These are phyloP conservation scores for Cladorhizidae sp. DNA, from an alignment of 37 sponge, comb jelly and placozoan genomes.

Conservation along the genomic window DNA sequence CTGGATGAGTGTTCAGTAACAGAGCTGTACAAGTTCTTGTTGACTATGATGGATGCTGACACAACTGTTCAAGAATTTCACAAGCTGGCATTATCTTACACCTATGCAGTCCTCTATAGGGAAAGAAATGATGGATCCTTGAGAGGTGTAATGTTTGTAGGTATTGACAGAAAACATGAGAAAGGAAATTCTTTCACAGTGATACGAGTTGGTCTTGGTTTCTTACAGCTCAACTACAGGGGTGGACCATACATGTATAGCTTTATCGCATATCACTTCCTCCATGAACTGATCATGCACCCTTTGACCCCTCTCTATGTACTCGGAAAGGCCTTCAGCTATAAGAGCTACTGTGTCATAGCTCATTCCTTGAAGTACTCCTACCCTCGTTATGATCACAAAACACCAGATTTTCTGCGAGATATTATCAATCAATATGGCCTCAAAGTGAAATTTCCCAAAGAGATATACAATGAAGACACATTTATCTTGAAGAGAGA, in stretches of 20 bases:
- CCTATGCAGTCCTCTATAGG: slow-evolving; percentile 52
- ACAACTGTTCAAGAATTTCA: slow-evolving; percentile 45
- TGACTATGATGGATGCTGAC: slow-evolving; percentile 31
- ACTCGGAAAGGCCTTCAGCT: slow-evolving; percentile 71
- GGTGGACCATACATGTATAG: slow-evolving; percentile 72
- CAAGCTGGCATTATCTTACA: slow-evolving; percentile 55
- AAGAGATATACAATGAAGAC: slow-evolving; percentile 47
- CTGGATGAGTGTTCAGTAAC: slow-evolving; percentile 45
- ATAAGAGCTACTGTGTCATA: slow-evolving; percentile 73
- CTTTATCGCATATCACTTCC: slow-evolving; percentile 37
- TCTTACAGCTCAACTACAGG: slow-evolving; percentile 55
- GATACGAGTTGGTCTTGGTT: slow-evolving; percentile 59
- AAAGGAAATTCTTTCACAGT: slow-evolving; percentile 54
- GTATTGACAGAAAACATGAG: slow-evolving; percentile 11
- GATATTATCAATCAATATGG: slow-evolving; percentile 62
- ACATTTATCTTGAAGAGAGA: slow-evolving; percentile 60
- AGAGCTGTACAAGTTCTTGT: slow-evolving; percentile 50
- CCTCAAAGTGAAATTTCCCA: neutral
- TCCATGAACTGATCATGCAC: slow-evolving; percentile 53
- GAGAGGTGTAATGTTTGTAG: slow-evolving; percentile 69
- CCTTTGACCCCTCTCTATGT: slow-evolving; percentile 68
- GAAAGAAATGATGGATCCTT: slow-evolving; percentile 78
- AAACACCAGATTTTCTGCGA: slow-evolving; percentile 52
- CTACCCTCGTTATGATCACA: slow-evolving; percentile 52
- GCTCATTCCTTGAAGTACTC: neutral